These are phyloP conservation scores for Drosophila lacteicornis DNA, from an alignment of 1,140 invertebrate species.

Conservation along the genomic window DNA sequence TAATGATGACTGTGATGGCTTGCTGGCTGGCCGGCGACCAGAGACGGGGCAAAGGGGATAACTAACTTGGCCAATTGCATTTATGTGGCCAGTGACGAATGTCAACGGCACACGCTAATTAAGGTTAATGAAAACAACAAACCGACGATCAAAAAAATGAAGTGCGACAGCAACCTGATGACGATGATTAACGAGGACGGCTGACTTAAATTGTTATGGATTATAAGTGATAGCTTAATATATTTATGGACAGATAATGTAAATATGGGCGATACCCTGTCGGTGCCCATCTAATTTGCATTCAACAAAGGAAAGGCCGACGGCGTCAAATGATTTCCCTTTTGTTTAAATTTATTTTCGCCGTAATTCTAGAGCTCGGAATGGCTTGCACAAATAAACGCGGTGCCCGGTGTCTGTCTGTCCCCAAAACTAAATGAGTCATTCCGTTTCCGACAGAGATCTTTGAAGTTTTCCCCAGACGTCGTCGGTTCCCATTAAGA, in stretches of 20 bases:
- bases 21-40: background rate
- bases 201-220: conserved; percentile 31
- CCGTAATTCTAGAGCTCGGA: background rate
- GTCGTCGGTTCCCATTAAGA: conserved; percentile 4
- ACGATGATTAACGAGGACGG: conserved; percentile 67
- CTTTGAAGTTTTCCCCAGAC: conserved; percentile 11
- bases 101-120: conserved; percentile 72
- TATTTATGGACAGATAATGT: conserved; percentile 8
- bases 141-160: conserved; percentile 28
- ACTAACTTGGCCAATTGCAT: conserved; percentile 37
- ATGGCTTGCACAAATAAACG: conserved; percentile 52
- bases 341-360: conserved; percentile 9
- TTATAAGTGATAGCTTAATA: background rate
- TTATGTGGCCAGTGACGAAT: conserved; percentile 46
- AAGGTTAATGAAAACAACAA: conserved; percentile 80
- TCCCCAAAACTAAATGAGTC: conserved; percentile 7
- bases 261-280: conserved; percentile 8
- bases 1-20: conserved; percentile 5
- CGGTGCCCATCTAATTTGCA: background rate
- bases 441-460: conserved; percentile 11
- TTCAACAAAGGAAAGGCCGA: background rate
- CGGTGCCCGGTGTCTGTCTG: background rate
- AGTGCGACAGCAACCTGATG: conserved; percentile 35
- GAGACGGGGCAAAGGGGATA: background rate
- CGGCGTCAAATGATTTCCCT: conserved; percentile 17